phyloP scores from a whole-genome alignment of 2,888 invertebrate species.

The Eupithecia centaureata region DNA sequence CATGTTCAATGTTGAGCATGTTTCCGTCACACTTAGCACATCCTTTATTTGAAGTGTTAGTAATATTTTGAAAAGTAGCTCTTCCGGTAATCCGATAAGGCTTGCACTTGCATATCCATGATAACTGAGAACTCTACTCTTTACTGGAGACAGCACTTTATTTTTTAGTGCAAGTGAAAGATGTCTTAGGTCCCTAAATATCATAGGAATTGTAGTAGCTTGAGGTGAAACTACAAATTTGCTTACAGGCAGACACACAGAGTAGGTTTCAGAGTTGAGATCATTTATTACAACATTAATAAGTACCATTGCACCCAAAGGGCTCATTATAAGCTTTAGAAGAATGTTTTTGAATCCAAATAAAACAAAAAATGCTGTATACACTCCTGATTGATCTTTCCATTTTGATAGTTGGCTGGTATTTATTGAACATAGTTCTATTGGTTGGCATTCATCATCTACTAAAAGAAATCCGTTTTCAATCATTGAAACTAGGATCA shows the following conservation, averaged over 20 bases:
- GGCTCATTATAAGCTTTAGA: constrained; percentile 67
- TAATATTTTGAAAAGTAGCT: constrained; percentile 66
- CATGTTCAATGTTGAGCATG: constrained; percentile 61
- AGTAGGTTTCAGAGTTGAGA: constrained; percentile 68
- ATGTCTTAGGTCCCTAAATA: constrained; percentile 74
- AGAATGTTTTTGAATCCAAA: constrained; percentile 57
- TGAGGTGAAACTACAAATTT: constrained; percentile 70
- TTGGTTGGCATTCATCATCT: constrained; percentile 47
- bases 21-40: constrained; percentile 62
- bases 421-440: constrained; percentile 51
- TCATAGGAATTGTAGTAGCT: constrained; percentile 66
- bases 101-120: constrained; percentile 78
- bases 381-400: constrained; percentile 58
- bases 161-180: constrained; percentile 81
- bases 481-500: constrained; percentile 66
- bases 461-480: constrained; percentile 71
- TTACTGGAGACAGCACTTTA: constrained; percentile 79
- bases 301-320: constrained; percentile 64
- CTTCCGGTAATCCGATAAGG: constrained; percentile 74
- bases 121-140: constrained; percentile 78
- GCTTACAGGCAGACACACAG: constrained; percentile 69
- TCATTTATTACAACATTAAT: constrained; percentile 67
- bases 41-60: constrained; percentile 58
- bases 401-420: constrained; percentile 54
- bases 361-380: constrained; percentile 62